A percentile compares a stretch with the other conserved stretches of the same genome.
These are phyloP conservation scores for Lasioglossum zephyrum DNA, from an alignment of 2,888 invertebrate genomes.

Conservation along the genomic window DNA sequence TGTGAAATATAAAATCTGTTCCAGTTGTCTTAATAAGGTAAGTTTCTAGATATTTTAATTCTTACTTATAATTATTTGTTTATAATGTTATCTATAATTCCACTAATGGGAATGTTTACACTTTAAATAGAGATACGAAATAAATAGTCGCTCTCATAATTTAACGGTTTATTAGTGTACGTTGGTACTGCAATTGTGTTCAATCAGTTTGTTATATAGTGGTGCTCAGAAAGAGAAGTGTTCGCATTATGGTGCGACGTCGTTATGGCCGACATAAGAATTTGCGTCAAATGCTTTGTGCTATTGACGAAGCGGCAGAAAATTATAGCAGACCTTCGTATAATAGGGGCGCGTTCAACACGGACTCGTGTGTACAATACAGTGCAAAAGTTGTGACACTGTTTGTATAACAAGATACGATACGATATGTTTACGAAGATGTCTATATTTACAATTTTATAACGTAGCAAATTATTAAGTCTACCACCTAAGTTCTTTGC, in stretches of 20 bases:
- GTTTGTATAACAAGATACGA: too few relatives aligned
- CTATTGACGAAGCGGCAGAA: conserved; percentile 3
- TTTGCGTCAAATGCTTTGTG: not conserved
- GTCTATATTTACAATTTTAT: too few relatives aligned
- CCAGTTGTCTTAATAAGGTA: not conserved
- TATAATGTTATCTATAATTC: not conserved
- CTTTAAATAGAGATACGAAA: not conserved
- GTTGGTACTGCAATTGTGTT: not conserved
- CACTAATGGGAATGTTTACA: not conserved
- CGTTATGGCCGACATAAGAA: not conserved
- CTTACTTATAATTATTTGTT: not conserved
- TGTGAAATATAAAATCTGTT: not conserved
- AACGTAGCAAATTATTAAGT: too few relatives aligned
- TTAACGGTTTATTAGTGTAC: not conserved
- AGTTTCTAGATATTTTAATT: not conserved
- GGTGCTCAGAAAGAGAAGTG: not conserved
- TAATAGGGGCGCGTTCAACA: not conserved
- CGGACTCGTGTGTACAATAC: not conserved
- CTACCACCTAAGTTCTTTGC: too few relatives aligned
- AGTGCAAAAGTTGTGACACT: too few relatives aligned
- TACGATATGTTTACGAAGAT: too few relatives aligned
- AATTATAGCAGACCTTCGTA: conserved; percentile 6
- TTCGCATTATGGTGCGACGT: not conserved
- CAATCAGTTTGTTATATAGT: not conserved
- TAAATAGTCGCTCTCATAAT: not conserved